Conservation (phyloP, 2,113 vertebrate genomes). For the Etheostoma cragini region DNA sequence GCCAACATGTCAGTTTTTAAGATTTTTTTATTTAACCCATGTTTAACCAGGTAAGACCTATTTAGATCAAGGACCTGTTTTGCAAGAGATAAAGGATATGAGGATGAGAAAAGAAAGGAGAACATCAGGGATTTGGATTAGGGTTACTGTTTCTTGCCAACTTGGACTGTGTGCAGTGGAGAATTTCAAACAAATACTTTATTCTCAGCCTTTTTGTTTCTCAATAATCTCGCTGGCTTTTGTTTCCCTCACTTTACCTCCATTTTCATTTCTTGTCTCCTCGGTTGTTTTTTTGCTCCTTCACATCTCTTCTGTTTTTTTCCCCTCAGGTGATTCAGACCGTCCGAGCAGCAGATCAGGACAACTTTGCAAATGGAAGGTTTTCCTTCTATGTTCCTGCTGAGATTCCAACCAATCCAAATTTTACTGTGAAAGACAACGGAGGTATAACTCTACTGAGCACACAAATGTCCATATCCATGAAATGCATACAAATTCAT, state of each 20-base stretch:
- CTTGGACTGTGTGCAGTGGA: background rate
- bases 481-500: no score
- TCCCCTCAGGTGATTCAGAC: conserved; percentile 58
- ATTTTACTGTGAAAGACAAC: conserved; percentile 60
- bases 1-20: no score
- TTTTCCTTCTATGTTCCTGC: conserved; percentile 53
- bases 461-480: background rate
- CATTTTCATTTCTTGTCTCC: background rate
- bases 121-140: no score
- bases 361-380: conserved; percentile 64
- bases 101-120: no score
- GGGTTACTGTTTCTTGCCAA: no score
- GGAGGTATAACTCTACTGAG: conserved; percentile 27
- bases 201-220: background rate
- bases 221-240: background rate
- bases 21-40: no score
- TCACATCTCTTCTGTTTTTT: background rate
- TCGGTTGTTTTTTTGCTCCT: background rate
- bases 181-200: background rate
- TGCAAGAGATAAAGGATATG: no score
- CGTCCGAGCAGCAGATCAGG: conserved; percentile 52
- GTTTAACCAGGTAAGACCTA: no score
- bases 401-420: conserved; percentile 34
- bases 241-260: background rate
- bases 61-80: no score